Conservation (phyloP, 2,888 invertebrate species). For the Caenorhabditis imperialis region DNA sequence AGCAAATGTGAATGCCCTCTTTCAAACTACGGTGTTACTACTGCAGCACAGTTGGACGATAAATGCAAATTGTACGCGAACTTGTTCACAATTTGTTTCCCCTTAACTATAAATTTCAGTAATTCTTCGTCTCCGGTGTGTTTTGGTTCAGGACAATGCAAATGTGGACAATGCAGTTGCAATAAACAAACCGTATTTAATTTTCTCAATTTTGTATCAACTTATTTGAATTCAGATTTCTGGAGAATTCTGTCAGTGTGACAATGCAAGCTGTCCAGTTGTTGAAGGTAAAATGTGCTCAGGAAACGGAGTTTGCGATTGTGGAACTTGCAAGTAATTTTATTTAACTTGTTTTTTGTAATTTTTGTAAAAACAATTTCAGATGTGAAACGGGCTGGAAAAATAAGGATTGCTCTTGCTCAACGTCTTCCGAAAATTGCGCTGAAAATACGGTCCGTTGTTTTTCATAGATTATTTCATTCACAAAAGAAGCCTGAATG, state of each 20-base stretch:
- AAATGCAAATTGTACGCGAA: constrained; percentile 68
- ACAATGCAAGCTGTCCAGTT: constrained; percentile 69
- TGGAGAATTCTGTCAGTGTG: constrained; percentile 76
- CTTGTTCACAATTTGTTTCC: background rate
- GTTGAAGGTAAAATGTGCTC: constrained; percentile 68
- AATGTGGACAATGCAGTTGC: constrained; percentile 74
- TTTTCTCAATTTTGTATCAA: constrained; percentile 3
- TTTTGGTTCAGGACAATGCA: constrained; percentile 67
- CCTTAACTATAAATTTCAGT: no score
- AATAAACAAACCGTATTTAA: constrained; percentile 46
- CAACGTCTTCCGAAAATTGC: constrained; percentile 63
- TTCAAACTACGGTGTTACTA: constrained; percentile 63
- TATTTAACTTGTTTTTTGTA: background rate
- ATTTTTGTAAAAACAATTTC: constrained; percentile 15
- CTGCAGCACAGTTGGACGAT: constrained; percentile 63
- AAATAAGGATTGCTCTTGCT: constrained; percentile 72
- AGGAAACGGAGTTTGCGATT: constrained; percentile 72
- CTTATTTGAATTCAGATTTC: constrained; percentile 53
- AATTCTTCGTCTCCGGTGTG: constrained; percentile 64
- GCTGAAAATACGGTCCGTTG: constrained; percentile 69
- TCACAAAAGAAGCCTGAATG: constrained; percentile 45
- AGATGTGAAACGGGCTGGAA: constrained; percentile 71
- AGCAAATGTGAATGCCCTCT: constrained; percentile 71
- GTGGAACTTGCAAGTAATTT: constrained; percentile 69
- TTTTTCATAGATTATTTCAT: constrained; percentile 3